A percentile compares a stretch with the other conserved stretches of the same genome.
phyloP scores from a whole-genome alignment of 2,888 invertebrate genomes.

The Zygogramma bicolorata region DNA sequence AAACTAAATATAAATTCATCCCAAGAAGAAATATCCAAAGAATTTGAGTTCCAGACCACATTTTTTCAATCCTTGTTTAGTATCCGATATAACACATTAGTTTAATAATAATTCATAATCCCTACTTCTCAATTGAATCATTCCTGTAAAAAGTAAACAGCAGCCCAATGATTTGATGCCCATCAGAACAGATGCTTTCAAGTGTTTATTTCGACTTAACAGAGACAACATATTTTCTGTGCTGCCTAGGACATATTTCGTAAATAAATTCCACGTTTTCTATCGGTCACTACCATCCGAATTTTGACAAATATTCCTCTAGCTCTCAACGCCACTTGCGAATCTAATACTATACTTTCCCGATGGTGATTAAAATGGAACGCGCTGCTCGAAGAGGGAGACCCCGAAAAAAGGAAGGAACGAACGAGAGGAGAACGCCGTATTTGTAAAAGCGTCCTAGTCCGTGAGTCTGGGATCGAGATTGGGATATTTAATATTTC shows the following conservation, averaged over 20 bases:
- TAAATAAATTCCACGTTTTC: background rate
- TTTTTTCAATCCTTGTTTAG: too few relatives aligned
- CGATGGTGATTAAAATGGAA: conserved; percentile 40
- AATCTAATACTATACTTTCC: conserved; percentile 13
- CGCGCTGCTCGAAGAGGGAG: conserved; percentile 17
- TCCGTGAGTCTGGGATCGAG: conserved; percentile 27
- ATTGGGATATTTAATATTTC: conserved; percentile 63
- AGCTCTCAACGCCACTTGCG: background rate
- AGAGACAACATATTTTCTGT: too few relatives aligned
- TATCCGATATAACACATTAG: too few relatives aligned
- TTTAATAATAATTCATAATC: too few relatives aligned
- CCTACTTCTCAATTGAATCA: too few relatives aligned
- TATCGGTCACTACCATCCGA: background rate
- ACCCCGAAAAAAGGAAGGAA: conserved; percentile 4
- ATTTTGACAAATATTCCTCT: background rate
- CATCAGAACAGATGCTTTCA: too few relatives aligned
- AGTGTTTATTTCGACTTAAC: too few relatives aligned
- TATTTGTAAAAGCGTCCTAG: conserved; percentile 38
- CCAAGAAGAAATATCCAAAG: too few relatives aligned
- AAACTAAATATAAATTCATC: too few relatives aligned
- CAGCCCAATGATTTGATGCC: too few relatives aligned
- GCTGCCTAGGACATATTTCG: background rate
- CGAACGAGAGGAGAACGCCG: conserved; percentile 28
- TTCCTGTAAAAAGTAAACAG: too few relatives aligned
- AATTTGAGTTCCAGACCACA: too few relatives aligned